Evolutionary conservation across 2,888 invertebrate genomes (phyloP), one percentile per base, ranked within the genome.

Genomic region (Empis livida): DNA sequence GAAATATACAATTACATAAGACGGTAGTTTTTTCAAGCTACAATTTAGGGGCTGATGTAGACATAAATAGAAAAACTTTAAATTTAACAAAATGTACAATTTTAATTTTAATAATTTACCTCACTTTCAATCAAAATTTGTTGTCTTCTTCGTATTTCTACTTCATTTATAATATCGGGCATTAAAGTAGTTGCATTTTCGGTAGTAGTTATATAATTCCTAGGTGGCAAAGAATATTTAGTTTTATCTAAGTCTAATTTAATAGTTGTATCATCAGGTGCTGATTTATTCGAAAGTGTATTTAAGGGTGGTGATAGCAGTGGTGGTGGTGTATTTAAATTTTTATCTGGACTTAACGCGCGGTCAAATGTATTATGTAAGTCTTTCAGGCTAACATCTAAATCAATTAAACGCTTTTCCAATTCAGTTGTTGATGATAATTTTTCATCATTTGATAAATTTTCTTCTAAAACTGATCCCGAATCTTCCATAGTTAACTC

Each of bases 81-180:
- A 20, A 5, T 20, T 20, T 20, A 20, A 20, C 20, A 20, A 20
- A 20, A 20, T 20, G n/a, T n/a, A n/a, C 5, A 20, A n/a, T 23
- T 8, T 31, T 13, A 37, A 10, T 23, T 4, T n/a, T 17, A 13
- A 23, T 27, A 35, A 50, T 51, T 61, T 64, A 78, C 79, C 73
- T 80, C 78, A 62, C 76, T 73, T 60, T 80, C 79, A 39, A 78
- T 76, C 58, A 77, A 73, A 44, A 80, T 64, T 62, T 79, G 78
- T 57, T 80, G 77, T 50, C 74, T 73, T 42, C 77, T 70, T 42
- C 80, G 70, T 52, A 77, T 69, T 61, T 79, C 78, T 15, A 79
- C 78, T 64, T 80, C 78, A 54, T 65, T 71, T 42, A 68, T 70
- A 49, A 69, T 63, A 48, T 62, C 62, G 4, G 64, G 63, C 61